Base-by-base conservation (phyloP, 2,797 vertebrate species). In the Australoheros facetus region DNA sequence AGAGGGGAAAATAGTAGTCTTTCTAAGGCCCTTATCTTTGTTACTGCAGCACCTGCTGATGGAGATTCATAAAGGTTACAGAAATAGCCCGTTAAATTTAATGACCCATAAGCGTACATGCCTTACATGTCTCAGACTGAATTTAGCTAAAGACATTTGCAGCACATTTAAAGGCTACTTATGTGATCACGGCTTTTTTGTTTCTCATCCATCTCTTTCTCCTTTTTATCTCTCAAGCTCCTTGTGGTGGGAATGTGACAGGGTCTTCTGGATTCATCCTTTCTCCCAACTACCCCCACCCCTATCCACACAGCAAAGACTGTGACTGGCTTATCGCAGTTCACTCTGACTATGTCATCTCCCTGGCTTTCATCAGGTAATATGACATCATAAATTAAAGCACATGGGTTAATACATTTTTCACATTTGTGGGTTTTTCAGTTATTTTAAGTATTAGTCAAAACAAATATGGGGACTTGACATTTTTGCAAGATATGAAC, bases 311-410 rank as follows among this genome's bases (percentile, higher is more conserved):
- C 81, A 98, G 98, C 95, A 98, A 98, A 89, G 98, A 99, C 88
- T 99, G 98, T 83, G 97, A 99, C 87, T 99, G 98, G 98, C 97
- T 97, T 6, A 96, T 99, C 82, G 94, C 94, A 1, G 98, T 99
- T 66, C 98, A 98, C 82, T 92, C 97, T 1, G 98, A 99, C 93
- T 99, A 99, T 55, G 98, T 99, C n/a, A 98, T 99, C 91, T 99
- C 98, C 2, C 91, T 99, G 91, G 98, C 98, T 56, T 99, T 99
- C 88, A 99, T 99, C 94, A 99, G 98, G 98, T 99, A 96, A 94
- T 82, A 70, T 39, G 0, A 77, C 58, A 26, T 32, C 30, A 51
- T 34, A 45, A 39, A 7, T n/a, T 71, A 62, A 62, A 23, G 5
- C 30, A 54, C n/a, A 53, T 1, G 14, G 30, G 45, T n/a, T 23